Evolutionary conservation across 2,888 invertebrate species (phyloP), one percentile per base, ranked within the genome.

Genomic region (Sinotaia quadrata): DNA sequence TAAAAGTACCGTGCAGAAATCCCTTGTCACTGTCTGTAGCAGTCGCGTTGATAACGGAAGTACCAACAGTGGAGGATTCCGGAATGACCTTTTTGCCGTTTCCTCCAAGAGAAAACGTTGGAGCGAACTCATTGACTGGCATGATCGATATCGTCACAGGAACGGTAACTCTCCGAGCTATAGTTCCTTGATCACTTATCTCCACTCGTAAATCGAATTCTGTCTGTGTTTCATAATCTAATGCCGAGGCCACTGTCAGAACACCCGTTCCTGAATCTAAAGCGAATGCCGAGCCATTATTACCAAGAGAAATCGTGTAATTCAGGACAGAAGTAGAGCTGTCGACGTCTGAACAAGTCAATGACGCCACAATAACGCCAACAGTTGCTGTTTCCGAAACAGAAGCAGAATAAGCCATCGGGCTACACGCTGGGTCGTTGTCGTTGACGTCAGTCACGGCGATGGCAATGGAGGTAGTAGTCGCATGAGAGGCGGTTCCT

Each of bases 201-300:
- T 68, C 66, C 49, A 58, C 66, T 36, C 4, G 63, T 29, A 83
- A 54, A 8, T 52, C 67, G 51, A 80, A 77, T 31, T 33, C 68
- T 0, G 73, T 72, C 24, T 71, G 62, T 12, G 75, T 73, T 61
- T 84, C 84, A 65, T 81, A 83, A 62, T 84, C 79, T 4, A 84
- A 68, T 12, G 61, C 54, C 31, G 37, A 68, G 18, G 73, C 61
- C n/a, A 79, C 33, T 12, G 72, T 68, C 24, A 81, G 24, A 21
- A 66, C 69, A 7, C 81, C 82, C 24, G 72, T 72, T 15, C 44
- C 59, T 8, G 57, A 15, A 24, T 34, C 58, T 0, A 78, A 71
- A 24, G 63, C 60, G 61, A 71, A 75, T 15, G 63, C 33, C 34
- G 71, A 21, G 7, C 71, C 75, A 2, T 72, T 60, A 37, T 68